Evolutionary conservation across 2,888 invertebrate genomes (phyloP).

Genomic region (Hypselothyrea guttata): DNA sequence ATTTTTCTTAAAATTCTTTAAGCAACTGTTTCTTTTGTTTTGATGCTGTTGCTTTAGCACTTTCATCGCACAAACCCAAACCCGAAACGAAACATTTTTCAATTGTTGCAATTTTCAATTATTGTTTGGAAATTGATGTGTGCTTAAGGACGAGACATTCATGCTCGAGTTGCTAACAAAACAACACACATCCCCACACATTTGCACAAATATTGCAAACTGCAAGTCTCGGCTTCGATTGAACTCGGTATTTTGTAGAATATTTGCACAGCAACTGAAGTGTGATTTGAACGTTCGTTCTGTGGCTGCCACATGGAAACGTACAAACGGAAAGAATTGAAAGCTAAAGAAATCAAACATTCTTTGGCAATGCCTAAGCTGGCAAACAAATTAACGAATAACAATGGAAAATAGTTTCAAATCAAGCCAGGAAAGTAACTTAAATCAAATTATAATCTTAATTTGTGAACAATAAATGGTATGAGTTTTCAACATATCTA

Average conservation of each 20-base stretch:
- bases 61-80: slow-evolving; percentile 38
- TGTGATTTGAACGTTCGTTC: slow-evolving; percentile 46
- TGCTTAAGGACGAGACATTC: slow-evolving; percentile 65
- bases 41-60: slow-evolving; percentile 24
- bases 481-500: too few species aligned
- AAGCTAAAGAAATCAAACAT: neutral
- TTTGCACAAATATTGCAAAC: slow-evolving; percentile 5
- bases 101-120: slow-evolving; percentile 76
- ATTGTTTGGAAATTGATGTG: slow-evolving; percentile 75
- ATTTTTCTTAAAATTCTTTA: slow-evolving; percentile 18
- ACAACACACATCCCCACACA: slow-evolving; percentile 8
- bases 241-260: slow-evolving; percentile 41
- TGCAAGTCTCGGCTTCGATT: slow-evolving; percentile 22
- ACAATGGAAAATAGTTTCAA: slow-evolving; percentile 1
- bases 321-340: neutral
- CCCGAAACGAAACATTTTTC: slow-evolving; percentile 47
- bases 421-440: neutral
- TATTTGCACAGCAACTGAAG: slow-evolving; percentile 56
- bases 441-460: neutral
- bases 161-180: slow-evolving; percentile 52
- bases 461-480: neutral
- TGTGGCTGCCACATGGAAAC: slow-evolving; percentile 3
- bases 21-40: neutral
- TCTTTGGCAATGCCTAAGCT: slow-evolving; percentile 5
- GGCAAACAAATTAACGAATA: slow-evolving; percentile 22